Conservation (phyloP, 2,888 invertebrate genomes). For the Ormyrus pomaceus region DNA sequence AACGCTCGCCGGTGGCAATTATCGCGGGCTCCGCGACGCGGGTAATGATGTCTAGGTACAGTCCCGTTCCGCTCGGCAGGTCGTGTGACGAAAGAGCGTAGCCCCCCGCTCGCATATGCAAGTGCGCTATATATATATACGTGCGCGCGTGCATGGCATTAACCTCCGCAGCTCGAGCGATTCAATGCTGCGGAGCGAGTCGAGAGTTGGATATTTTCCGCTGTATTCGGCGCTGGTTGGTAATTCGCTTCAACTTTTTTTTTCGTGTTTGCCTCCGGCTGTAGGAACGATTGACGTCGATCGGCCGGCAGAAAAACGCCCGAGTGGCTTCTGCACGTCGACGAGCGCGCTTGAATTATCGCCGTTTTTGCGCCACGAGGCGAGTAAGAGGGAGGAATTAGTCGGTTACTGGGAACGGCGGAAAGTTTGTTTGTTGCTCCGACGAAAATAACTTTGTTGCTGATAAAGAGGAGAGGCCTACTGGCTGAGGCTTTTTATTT, state of each 20-base stretch:
- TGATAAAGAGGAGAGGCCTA: no score
- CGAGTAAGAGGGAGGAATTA: no score
- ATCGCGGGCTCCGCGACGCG: constrained; percentile 20
- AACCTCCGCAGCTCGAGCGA: constrained; percentile 51
- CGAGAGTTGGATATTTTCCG: not conserved
- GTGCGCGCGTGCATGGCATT: constrained; percentile 57
- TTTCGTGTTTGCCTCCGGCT: not conserved
- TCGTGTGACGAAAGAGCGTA: constrained; percentile 44
- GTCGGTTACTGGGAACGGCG: no score
- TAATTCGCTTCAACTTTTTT: not conserved
- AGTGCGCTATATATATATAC: not conserved
- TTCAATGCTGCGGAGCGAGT: constrained; percentile 25
- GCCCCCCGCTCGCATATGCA: constrained; percentile 2
- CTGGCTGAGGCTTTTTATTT: no score
- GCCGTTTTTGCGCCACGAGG: no score
- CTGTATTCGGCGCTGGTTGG: constrained; percentile 10
- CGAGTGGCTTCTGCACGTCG: constrained; percentile 7
- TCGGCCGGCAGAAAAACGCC: no score
- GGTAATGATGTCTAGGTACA: constrained; percentile 44
- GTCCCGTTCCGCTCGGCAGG: constrained; percentile 36
- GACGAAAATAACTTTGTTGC: no score
- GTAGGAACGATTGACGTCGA: not conserved
- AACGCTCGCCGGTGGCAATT: constrained; percentile 46
- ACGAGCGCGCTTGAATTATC: not conserved
- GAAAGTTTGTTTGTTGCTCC: no score